Evolutionary conservation across 1,140 invertebrate species (phyloP).

Genomic region (Triops longicaudatus): DNA sequence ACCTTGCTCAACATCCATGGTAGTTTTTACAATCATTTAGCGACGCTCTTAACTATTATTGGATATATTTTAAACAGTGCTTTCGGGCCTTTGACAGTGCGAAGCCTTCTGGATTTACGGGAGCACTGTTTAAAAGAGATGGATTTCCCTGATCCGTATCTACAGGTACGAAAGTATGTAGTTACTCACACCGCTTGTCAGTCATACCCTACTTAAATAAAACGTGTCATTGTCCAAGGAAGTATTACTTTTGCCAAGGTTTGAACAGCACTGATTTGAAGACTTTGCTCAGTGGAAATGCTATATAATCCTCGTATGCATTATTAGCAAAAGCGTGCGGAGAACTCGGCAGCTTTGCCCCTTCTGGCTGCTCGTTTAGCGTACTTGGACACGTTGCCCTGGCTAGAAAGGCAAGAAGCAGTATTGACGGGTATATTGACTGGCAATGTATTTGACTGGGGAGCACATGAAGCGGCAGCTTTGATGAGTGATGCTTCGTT

Average conservation of each 20-base stretch:
- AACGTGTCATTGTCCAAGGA: not conserved
- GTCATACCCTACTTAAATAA: too few relatives aligned
- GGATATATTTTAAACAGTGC: conserved; percentile 57
- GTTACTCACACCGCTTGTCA: too few relatives aligned
- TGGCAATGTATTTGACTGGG: conserved; percentile 97
- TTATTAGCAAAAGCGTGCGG: conserved; percentile 54
- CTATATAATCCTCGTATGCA: conserved; percentile 16
- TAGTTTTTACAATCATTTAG: conserved; percentile 44
- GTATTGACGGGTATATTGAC: conserved; percentile 54
- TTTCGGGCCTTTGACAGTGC: conserved; percentile 75
- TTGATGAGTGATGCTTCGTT: conserved; percentile 69
- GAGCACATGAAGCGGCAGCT: conserved; percentile 73
- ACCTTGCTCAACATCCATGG: conserved; percentile 68
- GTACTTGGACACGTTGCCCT: conserved; percentile 47
- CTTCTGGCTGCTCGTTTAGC: conserved; percentile 45
- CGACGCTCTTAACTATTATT: not conserved
- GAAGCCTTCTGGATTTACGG: conserved; percentile 81
- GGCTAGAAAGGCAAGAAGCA: conserved; percentile 46
- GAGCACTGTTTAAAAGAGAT: conserved; percentile 82
- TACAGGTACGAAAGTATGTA: conserved; percentile 43
- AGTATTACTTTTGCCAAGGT: not conserved
- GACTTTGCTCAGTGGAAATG: not conserved
- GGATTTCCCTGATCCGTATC: conserved; percentile 88
- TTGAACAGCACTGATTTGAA: conserved; percentile 21
- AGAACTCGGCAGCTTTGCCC: conserved; percentile 56